Base-by-base conservation (phyloP, 2,113 vertebrate genomes). In the Perca fluviatilis region DNA sequence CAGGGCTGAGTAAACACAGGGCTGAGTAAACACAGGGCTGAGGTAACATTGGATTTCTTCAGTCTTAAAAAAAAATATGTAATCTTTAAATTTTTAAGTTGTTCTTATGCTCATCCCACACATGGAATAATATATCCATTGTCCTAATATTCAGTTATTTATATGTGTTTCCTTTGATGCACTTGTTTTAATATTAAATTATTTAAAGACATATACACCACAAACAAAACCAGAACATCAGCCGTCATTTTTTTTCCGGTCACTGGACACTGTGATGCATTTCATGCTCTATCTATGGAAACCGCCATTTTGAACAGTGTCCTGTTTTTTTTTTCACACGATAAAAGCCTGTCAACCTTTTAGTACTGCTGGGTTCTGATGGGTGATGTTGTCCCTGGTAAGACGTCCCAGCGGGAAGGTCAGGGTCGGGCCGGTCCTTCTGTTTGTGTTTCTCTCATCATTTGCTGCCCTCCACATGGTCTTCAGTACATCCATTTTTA, bases 331-430 rank as follows among this genome's bases (percentile, higher is more conserved):
- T 83, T 67, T 51, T n/a, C 49, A 21, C 40, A 56, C 51, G 40
- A 50, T 81, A 27, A 83, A 36, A 83, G 82, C 69, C 33, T 74
- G 36, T 77, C 57, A 68, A 65, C 50, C 57, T 79, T 76, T 79
- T 40, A 79, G 70, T 60, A 13, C 19, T 8, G 47, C 66, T 46
- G 66, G 13, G 57, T 70, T 79, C 66, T 69, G 66, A 70, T n/a
- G 73, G 75, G 51, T 15, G 10, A 69, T 14, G 66, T 43, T 69
- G 70, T 79, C 63, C 79, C 54, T 33, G 77, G 21, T 67, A 74
- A 6, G 47, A 75, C 10, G 1, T 81, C 83, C 86, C 88, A 76
- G 15, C 0, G 67, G 88, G 86, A 27, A 25, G 74, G 74, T 83
- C 80, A 61, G 62, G 30, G 40, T 65, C 63, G 47, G 83, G 68